Evolutionary conservation across 2,888 invertebrate genomes (phyloP), one percentile per base, ranked within the genome.

Genomic region (Pollenia griseotomentosa): DNA sequence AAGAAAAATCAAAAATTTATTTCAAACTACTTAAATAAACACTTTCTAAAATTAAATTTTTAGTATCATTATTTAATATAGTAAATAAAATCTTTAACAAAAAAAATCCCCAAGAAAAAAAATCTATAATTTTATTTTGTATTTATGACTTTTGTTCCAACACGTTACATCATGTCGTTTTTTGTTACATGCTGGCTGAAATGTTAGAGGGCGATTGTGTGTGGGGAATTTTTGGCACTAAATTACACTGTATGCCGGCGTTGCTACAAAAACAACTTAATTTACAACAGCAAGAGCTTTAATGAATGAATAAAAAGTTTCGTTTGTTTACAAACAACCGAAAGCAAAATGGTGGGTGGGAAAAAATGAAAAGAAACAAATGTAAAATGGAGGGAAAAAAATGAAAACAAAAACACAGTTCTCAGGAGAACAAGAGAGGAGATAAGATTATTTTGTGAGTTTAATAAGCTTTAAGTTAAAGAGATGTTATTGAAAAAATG

Each of bases 271-370:
- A 68, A 80, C 2, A 75, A 46, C 7, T 2, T 12, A 46, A 70
- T 11, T 7, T 23, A 55, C 53, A 59, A 53, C 19, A 68, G 55
- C 4, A 73, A 44, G 88, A 91, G 90, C 89, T 90, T 91, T 91
- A 90, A 89, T 92, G 91, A 92, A 89, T 92, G 91, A 92, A 92
- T 92, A 92, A 92, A 92, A 88, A 90, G 91, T 89, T 89, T 79
- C 88, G 89, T 91, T 92, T 92, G 91, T 92, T 91, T 92, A 92
- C 91, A 89, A 87, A 90, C 84, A 84, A 82, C 66, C 12, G 16
- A 63, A 73, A 55, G 61, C 7, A 48, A 68, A 59, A 65, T 55
- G 19, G 16, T 23, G 23, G 19, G 16, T 23, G 23, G 42, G 63
- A 53, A 53, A 46, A 40, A 42, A 9, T 10, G 6, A 46, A 59